phyloP scores from a whole-genome alignment of 2,888 invertebrate genomes.

The Idaea dimidiata region DNA sequence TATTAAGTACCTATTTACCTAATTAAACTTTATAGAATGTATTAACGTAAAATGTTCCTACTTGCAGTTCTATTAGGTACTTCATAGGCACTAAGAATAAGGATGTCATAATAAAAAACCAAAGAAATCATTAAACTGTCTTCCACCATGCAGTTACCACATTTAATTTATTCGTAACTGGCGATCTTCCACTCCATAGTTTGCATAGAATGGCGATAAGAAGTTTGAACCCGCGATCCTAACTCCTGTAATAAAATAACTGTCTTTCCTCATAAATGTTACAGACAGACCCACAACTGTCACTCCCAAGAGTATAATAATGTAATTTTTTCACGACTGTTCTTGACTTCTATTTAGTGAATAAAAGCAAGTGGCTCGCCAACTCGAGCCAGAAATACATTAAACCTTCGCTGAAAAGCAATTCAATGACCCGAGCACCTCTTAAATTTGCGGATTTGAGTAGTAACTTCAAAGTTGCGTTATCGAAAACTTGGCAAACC shows the following conservation, averaged over 20 bases:
- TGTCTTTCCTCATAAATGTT: background rate
- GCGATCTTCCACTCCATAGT: constrained; percentile 1
- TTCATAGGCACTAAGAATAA: no score
- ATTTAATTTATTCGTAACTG: background rate
- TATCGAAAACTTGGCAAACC: background rate
- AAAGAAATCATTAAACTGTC: background rate
- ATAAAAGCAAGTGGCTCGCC: background rate
- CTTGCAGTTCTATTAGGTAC: no score
- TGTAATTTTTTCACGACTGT: background rate
- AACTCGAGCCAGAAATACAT: background rate
- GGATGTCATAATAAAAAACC: background rate
- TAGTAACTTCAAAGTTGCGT: background rate
- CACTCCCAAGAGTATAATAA: background rate
- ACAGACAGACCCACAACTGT: constrained; percentile 1
- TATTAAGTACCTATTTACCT: no score
- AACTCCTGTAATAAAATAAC: constrained; percentile 1
- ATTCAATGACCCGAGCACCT: background rate
- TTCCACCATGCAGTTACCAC: constrained; percentile 1
- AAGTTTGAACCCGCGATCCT: background rate
- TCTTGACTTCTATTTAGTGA: constrained; percentile 1
- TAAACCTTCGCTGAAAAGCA: background rate
- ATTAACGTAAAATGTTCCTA: no score
- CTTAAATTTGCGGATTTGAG: constrained; percentile 1
- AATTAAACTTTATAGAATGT: no score
- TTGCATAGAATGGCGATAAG: background rate